phyloP scores from a whole-genome alignment of 2,888 invertebrate genomes.

The Spodoptera picta region DNA sequence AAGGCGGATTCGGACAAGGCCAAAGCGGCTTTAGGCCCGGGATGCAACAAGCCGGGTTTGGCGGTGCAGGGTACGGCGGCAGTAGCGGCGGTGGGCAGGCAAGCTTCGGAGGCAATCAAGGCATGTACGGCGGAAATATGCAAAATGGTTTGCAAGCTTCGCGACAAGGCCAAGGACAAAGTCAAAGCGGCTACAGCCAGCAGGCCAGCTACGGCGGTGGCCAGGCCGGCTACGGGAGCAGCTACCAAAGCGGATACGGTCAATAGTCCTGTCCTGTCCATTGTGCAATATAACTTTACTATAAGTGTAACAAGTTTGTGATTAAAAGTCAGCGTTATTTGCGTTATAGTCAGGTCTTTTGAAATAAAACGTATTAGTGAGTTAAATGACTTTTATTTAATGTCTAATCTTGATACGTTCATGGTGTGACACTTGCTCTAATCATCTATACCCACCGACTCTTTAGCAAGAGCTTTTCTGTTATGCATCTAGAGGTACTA shows the following conservation, averaged over 20 bases:
- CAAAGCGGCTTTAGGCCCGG: conserved; percentile 40
- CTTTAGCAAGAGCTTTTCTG: too few relatives aligned
- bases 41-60: conserved; percentile 1
- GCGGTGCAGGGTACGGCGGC: conserved; percentile 23
- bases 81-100: conserved; percentile 24
- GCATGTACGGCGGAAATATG: conserved; percentile 28
- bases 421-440: too few relatives aligned
- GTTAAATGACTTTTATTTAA: conserved; percentile 17
- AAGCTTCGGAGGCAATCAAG: conserved; percentile 27
- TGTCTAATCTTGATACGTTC: too few relatives aligned
- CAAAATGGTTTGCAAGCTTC: conserved; percentile 49
- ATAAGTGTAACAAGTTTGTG: conserved; percentile 54
- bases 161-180: conserved; percentile 15
- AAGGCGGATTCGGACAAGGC: conserved; percentile 34
- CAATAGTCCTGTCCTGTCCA: conserved; percentile 40
- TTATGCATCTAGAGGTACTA: too few relatives aligned
- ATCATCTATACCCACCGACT: too few relatives aligned
- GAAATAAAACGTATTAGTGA: conserved; percentile 49
- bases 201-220: conserved; percentile 37
- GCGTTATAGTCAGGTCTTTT: conserved; percentile 46
- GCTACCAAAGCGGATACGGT: conserved; percentile 51
- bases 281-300: conserved; percentile 36
- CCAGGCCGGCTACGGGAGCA: conserved; percentile 39
- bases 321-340: conserved; percentile 43
- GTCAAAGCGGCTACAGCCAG: conserved; percentile 44